Conservation (phyloP, 2,113 vertebrate species). For the Asarcornis scutulata region DNA sequence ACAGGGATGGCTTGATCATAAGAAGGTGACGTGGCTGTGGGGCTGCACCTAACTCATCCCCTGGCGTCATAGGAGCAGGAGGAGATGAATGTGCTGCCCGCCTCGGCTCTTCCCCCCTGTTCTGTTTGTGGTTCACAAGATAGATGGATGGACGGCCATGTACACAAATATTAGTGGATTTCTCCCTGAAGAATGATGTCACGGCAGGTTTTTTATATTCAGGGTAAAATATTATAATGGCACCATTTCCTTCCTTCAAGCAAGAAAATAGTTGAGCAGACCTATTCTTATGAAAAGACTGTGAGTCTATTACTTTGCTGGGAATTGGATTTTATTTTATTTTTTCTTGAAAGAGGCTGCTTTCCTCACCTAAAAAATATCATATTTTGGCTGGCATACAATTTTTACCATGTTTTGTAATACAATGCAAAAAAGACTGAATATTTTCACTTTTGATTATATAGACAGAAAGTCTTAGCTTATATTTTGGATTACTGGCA, state of each 20-base stretch:
- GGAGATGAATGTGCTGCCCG: background rate
- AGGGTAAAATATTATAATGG: slow-evolving; percentile 12
- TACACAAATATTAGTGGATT: background rate
- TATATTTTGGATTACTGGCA: background rate
- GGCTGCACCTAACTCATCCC: background rate
- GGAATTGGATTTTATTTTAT: background rate
- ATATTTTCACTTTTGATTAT: background rate
- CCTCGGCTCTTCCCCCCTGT: background rate
- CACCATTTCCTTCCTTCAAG: background rate
- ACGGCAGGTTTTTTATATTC: background rate
- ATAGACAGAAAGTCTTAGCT: background rate
- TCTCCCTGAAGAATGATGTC: background rate
- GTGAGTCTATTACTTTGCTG: background rate
- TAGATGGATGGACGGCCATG: background rate
- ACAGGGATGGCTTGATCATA: background rate
- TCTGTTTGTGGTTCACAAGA: slow-evolving; percentile 11
- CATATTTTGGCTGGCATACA: background rate
- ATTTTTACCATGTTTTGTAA: background rate
- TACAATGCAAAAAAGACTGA: background rate
- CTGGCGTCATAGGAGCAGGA: background rate
- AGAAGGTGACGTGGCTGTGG: background rate
- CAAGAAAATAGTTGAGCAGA: slow-evolving; percentile 20
- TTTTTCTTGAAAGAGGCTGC: background rate
- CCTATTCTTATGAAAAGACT: background rate
- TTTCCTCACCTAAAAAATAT: background rate